These are phyloP conservation scores for Heliconius aoede DNA, from an alignment of 2,888 invertebrate genomes.

Conservation along the genomic window DNA sequence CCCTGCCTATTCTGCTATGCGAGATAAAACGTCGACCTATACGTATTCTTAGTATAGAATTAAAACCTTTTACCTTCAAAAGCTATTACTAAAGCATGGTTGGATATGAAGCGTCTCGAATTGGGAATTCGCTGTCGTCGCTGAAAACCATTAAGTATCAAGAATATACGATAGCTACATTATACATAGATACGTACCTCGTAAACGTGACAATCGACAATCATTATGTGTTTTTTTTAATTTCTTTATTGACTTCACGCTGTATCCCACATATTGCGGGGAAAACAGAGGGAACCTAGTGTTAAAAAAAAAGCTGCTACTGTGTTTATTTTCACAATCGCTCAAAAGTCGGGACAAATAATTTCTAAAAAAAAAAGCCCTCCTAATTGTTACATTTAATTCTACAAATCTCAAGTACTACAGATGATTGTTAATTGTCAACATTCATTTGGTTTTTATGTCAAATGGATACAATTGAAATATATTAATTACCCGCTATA, in stretches of 20 bases:
- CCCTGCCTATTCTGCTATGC: background rate
- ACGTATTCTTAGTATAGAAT: background rate
- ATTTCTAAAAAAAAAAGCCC: too few species aligned
- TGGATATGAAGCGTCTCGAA: slow-evolving; percentile 25
- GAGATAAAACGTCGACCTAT: background rate
- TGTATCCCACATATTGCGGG: background rate
- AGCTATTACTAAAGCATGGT: slow-evolving; percentile 7
- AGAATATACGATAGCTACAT: slow-evolving; percentile 2
- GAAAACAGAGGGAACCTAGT: too few species aligned
- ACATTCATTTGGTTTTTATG: background rate
- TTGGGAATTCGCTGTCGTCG: slow-evolving; percentile 21
- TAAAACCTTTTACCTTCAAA: background rate
- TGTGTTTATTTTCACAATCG: too few species aligned
- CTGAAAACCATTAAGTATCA: slow-evolving; percentile 28
- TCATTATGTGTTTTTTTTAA: background rate
- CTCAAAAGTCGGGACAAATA: too few species aligned
- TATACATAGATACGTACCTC: slow-evolving; percentile 3
- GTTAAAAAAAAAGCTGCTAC: too few species aligned
- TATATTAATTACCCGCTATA: background rate
- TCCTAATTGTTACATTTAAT: background rate
- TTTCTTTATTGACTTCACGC: background rate
- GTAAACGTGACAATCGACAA: background rate
- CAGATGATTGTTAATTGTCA: background rate
- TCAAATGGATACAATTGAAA: background rate
- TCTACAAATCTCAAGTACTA: background rate